A percentile compares a stretch with the other conserved stretches of the same genome.
Evolutionary conservation across 2,113 vertebrate species (phyloP).

Genomic region (Melanostigma gelatinosum): DNA sequence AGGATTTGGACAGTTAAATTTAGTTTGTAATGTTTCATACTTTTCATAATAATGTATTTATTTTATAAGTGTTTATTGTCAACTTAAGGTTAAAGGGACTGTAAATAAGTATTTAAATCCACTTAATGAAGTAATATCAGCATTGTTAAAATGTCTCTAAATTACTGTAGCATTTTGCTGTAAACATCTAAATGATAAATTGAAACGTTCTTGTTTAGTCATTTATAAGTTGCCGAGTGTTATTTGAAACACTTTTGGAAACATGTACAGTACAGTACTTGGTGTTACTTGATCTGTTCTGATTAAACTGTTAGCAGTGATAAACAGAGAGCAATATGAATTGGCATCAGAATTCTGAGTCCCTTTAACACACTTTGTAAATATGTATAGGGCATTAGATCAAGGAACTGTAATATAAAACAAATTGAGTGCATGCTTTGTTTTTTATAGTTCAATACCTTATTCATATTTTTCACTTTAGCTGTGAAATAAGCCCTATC

Average conservation of each 20-base stretch:
- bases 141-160: slow-evolving; percentile 94
- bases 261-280: slow-evolving; percentile 44
- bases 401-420: slow-evolving; percentile 86
- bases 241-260: slow-evolving; percentile 71
- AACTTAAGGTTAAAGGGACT: slow-evolving; percentile 99
- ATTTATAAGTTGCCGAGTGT: slow-evolving; percentile 64
- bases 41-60: slow-evolving; percentile 96
- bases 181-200: slow-evolving; percentile 93
- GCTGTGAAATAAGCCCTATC: slow-evolving; percentile 76
- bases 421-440: slow-evolving; percentile 96
- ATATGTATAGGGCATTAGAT: slow-evolving; percentile 90
- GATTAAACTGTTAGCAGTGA: slow-evolving; percentile 90
- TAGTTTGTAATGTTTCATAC: slow-evolving; percentile 91
- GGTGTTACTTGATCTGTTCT: slow-evolving; percentile 63
- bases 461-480: slow-evolving; percentile 82
- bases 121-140: slow-evolving; percentile 90
- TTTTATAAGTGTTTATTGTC: slow-evolving; percentile 94
- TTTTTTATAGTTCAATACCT: slow-evolving; percentile 86
- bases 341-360: slow-evolving; percentile 95
- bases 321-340: slow-evolving; percentile 96
- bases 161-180: slow-evolving; percentile 88
- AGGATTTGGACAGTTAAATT: slow-evolving; percentile 91
- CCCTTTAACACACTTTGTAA: slow-evolving; percentile 98
- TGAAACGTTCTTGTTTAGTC: slow-evolving; percentile 82
- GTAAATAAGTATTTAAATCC: slow-evolving; percentile 96